phyloP scores from a whole-genome alignment of 2,888 invertebrate genomes.

The Sinotaia quadrata region DNA sequence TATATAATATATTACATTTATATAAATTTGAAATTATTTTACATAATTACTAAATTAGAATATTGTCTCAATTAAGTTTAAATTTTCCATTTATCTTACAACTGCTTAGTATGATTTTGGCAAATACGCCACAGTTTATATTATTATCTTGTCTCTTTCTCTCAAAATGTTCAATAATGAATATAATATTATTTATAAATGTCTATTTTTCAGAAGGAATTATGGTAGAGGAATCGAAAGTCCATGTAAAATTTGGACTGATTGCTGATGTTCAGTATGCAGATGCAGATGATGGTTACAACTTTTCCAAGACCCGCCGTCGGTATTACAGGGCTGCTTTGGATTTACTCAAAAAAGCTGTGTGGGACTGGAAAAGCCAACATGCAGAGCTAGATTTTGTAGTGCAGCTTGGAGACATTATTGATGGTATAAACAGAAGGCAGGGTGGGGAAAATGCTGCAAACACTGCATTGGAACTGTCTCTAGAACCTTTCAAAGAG shows the following conservation, averaged over 20 bases:
- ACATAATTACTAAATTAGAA: no score
- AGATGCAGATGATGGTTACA: constrained; percentile 68
- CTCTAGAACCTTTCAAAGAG: constrained; percentile 55
- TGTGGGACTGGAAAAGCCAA: constrained; percentile 59
- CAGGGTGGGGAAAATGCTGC: constrained; percentile 43
- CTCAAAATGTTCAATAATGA: no score
- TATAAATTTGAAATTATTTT: no score
- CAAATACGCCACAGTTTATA: no score
- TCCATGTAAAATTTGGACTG: constrained; percentile 66
- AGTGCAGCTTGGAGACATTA: constrained; percentile 72
- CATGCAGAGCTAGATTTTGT: constrained; percentile 57
- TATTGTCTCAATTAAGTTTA: no score
- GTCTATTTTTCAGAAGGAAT: neutral
- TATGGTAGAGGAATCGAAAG: constrained; percentile 10
- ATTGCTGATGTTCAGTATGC: constrained; percentile 73
- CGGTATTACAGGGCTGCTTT: constrained; percentile 70
- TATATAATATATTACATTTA: no score
- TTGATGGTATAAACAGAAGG: constrained; percentile 68
- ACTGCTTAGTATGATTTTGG: no score
- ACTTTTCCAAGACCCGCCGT: constrained; percentile 59
- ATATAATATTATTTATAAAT: no score
- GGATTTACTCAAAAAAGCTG: constrained; percentile 60
- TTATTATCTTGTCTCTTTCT: no score
- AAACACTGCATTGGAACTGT: constrained; percentile 51
- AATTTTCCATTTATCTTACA: no score